Evolutionary conservation across 2,113 vertebrate species (phyloP), one percentile per base, ranked within the genome.

Genomic region (Globicephala melas): DNA sequence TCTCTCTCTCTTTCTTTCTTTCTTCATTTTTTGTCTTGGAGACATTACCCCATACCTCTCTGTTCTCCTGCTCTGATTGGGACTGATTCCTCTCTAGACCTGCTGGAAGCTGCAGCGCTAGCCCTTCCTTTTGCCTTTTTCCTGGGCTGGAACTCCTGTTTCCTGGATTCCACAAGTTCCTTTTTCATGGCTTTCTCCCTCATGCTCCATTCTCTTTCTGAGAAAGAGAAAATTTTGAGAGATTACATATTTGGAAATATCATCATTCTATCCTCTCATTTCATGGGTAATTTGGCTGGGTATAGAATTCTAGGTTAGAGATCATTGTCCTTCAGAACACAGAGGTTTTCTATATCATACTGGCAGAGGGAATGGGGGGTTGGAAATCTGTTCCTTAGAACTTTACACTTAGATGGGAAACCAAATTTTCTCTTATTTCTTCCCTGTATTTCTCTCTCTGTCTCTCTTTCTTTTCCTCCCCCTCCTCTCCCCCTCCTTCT

Each of bases 221-320:
- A 89, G 55, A 55, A 84, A 89, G 20, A 73, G 33, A 62, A 36
- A 36, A 62, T 81, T 53, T 31, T 28, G 70, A 47, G 47, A 63
- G 8, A 18, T 62, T 84, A 11, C 18, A 11, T 33, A 47, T 73
- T 9, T 38, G 41, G 23, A 58, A 82, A 77, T 21, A 28, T 63
- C 18, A 76, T 47, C 53, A 65, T 47, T 89, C 53, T 60, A 1
- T n/a, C 14, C 38, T 89, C 55, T 47, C 6, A 25, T 47, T 80
- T 85, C 8, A 13, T 71, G 63, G 89, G 71, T 92, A 89, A 71
- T 84, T 95, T 95, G 55, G 79, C 77, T 96, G 36, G 96, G 89
- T 89, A 92, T 84, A 65, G 50, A 91, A 96, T 63, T n/a, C 44
- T 58, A 18, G 84, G n/a, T 55, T 63, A 96, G 93, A 92, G 82